These are phyloP conservation scores for Rhea pennata DNA, from an alignment of 2,113 vertebrate genomes.

Conservation along the genomic window DNA sequence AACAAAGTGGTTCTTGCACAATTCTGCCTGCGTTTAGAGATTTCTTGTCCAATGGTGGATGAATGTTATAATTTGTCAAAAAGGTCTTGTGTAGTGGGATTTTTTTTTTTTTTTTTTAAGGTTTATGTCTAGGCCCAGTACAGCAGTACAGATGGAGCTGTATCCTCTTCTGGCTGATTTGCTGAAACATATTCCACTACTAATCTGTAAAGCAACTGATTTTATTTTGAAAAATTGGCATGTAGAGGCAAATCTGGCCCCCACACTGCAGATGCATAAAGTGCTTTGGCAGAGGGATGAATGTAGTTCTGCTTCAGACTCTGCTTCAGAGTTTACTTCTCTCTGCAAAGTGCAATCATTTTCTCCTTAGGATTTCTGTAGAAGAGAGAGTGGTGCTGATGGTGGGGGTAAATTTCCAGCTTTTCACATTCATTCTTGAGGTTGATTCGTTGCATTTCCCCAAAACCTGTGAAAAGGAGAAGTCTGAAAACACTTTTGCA, in stretches of 20 bases:
- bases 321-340: not conserved
- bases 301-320: not conserved
- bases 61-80: not conserved
- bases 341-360: not conserved
- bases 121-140: not conserved
- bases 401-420: not conserved
- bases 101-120: not conserved
- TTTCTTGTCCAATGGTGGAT: not conserved
- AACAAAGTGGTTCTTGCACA: not conserved
- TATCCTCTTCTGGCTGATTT: constrained; percentile 3
- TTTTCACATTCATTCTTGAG: not conserved
- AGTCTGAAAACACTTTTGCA: not conserved
- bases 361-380: not conserved
- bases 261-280: not conserved
- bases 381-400: not conserved
- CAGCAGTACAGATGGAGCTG: not conserved
- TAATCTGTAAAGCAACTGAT: constrained; percentile 30
- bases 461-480: not conserved
- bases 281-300: constrained; percentile 29
- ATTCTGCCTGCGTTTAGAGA: not conserved
- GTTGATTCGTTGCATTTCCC: not conserved
- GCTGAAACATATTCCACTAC: not conserved
- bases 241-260: constrained; percentile 6
- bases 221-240: constrained; percentile 42
- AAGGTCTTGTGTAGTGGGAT: not conserved